Base-by-base conservation (phyloP, 2,113 vertebrate genomes). In the Heptranchias perlo region DNA sequence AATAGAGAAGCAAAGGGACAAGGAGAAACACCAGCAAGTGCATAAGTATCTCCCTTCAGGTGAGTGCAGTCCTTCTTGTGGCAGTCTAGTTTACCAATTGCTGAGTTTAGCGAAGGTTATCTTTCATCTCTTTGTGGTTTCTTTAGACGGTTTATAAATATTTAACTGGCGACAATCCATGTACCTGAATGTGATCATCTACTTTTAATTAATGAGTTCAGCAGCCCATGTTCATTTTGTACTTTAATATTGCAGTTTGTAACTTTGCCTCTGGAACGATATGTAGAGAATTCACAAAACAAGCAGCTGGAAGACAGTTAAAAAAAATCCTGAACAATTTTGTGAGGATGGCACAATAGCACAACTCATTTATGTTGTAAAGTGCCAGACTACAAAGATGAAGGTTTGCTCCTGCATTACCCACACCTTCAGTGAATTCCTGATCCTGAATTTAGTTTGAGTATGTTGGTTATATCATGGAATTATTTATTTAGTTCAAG, bases 91-190 rank as follows among this genome's bases (percentile, higher is more conserved):
- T 93, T 93, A 62, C 35, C 64, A 61, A 93, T 62, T n/a, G 21
- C 5, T 64, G 14, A 62, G 0, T 35, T 54, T 87, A 64, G n/a
- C 23, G 28, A 49, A 35, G 94, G 52, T 73, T 31, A 95, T 69
- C 44, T 95, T 93, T 93, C 58, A 69, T 69, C 94, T 95, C 94
- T 25, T 95, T 67, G 39, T 69, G 94, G 44, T 69, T 95, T 67
- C 44, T 95, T 95, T 52, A 95, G 47, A 69, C 31, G 13, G 49
- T 28, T 49, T 49, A 52, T 95, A 73, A 95, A 73, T 69, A 95
- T 69, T 95, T 95, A 69, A 95, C 65, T 35, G 94, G 64, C 65
- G 49, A 31, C 94, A 69, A 28, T 95, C 64, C 65, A 95, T 16
- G 3, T 52, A 69, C 94, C 94, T 73, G 94, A 69, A 95, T 52